phyloP scores from a whole-genome alignment of 2,888 invertebrate genomes.

The Romanomermis culicivorax region DNA sequence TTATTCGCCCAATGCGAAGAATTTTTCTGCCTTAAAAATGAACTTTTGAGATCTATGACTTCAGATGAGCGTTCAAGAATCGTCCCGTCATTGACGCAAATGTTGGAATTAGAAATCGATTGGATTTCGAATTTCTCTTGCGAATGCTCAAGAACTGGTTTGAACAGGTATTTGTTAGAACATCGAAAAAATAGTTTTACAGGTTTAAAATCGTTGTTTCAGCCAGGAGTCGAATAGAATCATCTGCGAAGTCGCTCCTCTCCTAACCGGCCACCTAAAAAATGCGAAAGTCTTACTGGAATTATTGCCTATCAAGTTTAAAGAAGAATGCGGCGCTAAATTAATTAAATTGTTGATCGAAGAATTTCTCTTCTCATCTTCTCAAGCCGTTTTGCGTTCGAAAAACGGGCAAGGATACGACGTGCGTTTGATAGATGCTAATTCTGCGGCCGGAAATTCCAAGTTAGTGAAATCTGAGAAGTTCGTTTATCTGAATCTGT shows the following conservation, averaged over 20 bases:
- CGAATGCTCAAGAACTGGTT: background rate
- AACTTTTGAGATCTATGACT: slow-evolving; percentile 28
- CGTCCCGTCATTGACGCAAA: slow-evolving; percentile 20
- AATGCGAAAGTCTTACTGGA: slow-evolving; percentile 2
- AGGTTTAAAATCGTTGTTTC: too few relatives aligned
- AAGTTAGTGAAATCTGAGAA: too few relatives aligned
- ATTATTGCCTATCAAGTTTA: background rate
- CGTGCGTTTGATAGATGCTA: too few relatives aligned
- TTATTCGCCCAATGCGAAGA: slow-evolving; percentile 33
- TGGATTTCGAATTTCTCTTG: slow-evolving; percentile 33
- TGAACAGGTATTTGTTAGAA: background rate
- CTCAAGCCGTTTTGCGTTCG: slow-evolving; percentile 12
- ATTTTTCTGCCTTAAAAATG: slow-evolving; percentile 34
- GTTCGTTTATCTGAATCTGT: too few relatives aligned
- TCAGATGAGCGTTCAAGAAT: slow-evolving; percentile 18
- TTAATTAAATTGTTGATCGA: slow-evolving; percentile 23
- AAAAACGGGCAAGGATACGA: too few relatives aligned
- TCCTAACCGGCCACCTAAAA: slow-evolving; percentile 33
- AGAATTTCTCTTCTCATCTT: slow-evolving; percentile 35
- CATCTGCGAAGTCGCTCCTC: slow-evolving; percentile 16
- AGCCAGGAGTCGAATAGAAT: too few relatives aligned
- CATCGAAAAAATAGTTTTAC: background rate
- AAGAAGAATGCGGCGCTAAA: background rate
- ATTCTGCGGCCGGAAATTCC: too few relatives aligned
- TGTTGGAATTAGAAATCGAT: slow-evolving; percentile 34